Percentiles rank a stretch among this genome's conserved stretches.
phyloP scores from a whole-genome alignment of 2,113 vertebrate species.

The Haemorhous mexicanus region DNA sequence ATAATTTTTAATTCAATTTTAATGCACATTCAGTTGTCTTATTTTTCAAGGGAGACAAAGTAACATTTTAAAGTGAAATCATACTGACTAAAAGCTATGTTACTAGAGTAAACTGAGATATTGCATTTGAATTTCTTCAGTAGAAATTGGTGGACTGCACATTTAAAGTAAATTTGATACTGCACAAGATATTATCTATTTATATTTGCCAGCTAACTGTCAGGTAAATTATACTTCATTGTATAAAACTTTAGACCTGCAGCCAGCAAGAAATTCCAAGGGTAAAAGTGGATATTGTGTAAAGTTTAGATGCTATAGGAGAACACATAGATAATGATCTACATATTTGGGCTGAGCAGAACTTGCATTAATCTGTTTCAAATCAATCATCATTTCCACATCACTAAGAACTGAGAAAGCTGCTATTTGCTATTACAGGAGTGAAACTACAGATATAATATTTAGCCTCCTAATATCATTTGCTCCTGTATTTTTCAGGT shows the following conservation, averaged over 20 bases:
- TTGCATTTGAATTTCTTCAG: neutral
- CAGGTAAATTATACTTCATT: neutral
- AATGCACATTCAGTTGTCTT: neutral
- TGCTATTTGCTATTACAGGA: neutral
- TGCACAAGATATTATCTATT: neutral
- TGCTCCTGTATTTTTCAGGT: neutral
- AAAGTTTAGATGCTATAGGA: neutral
- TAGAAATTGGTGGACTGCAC: neutral
- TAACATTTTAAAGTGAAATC: neutral
- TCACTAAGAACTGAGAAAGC: neutral
- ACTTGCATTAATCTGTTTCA: neutral
- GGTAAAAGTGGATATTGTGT: neutral
- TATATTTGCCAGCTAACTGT: neutral
- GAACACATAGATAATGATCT: neutral
- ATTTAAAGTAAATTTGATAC: neutral
- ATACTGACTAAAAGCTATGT: neutral
- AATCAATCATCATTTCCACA: neutral
- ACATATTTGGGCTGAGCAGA: neutral
- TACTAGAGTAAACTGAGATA: neutral
- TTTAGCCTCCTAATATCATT: neutral
- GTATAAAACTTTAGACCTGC: neutral
- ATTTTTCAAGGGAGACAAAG: neutral
- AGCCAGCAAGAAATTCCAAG: neutral
- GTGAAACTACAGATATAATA: neutral
- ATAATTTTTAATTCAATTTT: neutral